phyloP scores from a whole-genome alignment of 30 jellyfish, hydroid and myxozoan species.

The Pelagia noctiluca region DNA sequence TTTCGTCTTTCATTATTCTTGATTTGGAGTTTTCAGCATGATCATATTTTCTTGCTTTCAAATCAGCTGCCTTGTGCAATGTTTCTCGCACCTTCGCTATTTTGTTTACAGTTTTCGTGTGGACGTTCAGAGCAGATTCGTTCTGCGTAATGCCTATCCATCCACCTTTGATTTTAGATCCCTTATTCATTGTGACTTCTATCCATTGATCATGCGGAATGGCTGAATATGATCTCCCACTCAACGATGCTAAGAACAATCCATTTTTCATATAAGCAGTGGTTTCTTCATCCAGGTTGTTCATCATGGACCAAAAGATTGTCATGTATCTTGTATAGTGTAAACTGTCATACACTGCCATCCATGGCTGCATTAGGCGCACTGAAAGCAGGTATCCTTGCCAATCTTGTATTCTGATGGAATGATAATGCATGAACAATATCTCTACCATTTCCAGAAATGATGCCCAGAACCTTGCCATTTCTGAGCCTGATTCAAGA shows the following conservation, averaged over 20 bases:
- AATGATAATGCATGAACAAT: not conserved
- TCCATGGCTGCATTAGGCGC: constrained; percentile 4
- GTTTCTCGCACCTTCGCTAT: not conserved
- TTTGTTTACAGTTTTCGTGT: not conserved
- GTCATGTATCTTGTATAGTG: not conserved
- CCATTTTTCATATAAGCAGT: no score
- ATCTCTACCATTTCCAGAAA: constrained; percentile 20
- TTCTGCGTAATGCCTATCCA: constrained; percentile 5
- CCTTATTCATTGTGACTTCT: constrained; percentile 20
- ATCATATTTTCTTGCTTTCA: no score
- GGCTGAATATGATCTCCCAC: not conserved
- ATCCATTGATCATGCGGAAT: not conserved
- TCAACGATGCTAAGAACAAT: not conserved
- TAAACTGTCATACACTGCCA: not conserved
- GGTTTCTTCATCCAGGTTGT: not conserved
- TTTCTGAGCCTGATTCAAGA: not conserved
- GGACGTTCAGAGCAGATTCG: not conserved
- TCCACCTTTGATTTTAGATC: constrained; percentile 17
- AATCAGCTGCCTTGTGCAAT: not conserved
- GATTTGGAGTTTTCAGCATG: not conserved
- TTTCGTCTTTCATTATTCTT: not conserved
- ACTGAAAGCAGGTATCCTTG: not conserved
- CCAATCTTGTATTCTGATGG: no score
- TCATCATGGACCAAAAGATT: not conserved
- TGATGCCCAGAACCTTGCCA: constrained; percentile 1